phyloP scores from a whole-genome alignment of 2,888 invertebrate genomes.

The Choristoneura rosaceana region DNA sequence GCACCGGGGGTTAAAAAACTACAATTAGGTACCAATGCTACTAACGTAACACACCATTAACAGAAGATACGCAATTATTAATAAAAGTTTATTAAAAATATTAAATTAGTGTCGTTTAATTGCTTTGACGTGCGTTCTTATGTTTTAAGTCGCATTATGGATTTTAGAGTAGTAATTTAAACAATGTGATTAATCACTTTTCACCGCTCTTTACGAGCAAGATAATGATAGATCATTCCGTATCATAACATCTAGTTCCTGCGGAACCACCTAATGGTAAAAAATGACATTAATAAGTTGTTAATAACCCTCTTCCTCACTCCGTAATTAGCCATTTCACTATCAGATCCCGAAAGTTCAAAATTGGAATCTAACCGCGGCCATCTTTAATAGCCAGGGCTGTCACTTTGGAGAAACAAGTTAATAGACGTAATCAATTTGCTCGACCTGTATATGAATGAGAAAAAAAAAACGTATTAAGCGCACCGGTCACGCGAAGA shows the following conservation, averaged over 20 bases:
- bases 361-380: constrained; percentile 49
- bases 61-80: background rate
- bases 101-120: background rate
- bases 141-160: background rate
- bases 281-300: constrained; percentile 43
- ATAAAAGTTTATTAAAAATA: too few species aligned
- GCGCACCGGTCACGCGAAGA: constrained; percentile 68
- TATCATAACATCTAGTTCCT: constrained; percentile 38
- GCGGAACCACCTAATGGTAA: constrained; percentile 38
- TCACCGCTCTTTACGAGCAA: constrained; percentile 10
- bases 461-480: constrained; percentile 63
- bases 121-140: background rate
- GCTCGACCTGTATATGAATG: constrained; percentile 60
- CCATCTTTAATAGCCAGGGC: constrained; percentile 62
- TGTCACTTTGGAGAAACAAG: constrained; percentile 69
- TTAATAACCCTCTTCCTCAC: constrained; percentile 39
- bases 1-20: too few species aligned
- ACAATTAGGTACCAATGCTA: too few species aligned
- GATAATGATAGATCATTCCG: constrained; percentile 24
- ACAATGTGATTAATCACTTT: constrained; percentile 21
- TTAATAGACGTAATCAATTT: constrained; percentile 76
- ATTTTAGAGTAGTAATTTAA: constrained; percentile 5
- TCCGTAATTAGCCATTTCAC: constrained; percentile 41
- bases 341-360: constrained; percentile 45
- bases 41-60: background rate